Conservation (phyloP, 2,888 invertebrate genomes). For the Oeneis ivallda region DNA sequence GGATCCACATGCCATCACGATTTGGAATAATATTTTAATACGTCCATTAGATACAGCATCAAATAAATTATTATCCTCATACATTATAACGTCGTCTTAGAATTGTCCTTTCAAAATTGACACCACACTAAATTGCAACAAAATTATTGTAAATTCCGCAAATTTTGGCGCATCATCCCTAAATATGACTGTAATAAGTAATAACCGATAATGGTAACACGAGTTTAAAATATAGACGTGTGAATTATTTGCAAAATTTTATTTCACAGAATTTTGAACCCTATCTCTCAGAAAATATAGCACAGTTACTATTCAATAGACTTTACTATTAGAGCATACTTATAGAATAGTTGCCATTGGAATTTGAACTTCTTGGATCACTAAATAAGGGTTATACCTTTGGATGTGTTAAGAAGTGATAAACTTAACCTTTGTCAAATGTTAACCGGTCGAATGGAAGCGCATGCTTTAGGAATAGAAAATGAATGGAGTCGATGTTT, state of each 20-base stretch:
- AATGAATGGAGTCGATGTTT: constrained; percentile 43
- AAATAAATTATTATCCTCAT: not conserved
- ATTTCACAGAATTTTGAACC: constrained; percentile 11
- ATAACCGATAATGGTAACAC: constrained; percentile 26
- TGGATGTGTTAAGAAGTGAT: constrained; percentile 39
- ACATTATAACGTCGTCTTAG: not conserved
- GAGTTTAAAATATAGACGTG: constrained; percentile 15
- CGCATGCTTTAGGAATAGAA: constrained; percentile 47
- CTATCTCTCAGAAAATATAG: not conserved
- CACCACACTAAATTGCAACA: constrained; percentile 20
- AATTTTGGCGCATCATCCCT: constrained; percentile 22
- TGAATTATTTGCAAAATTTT: constrained; percentile 10
- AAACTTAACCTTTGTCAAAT: constrained; percentile 68
- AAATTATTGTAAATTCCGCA: constrained; percentile 12
- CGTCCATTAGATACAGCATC: not conserved
- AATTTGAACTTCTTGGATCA: constrained; percentile 19
- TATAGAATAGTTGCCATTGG: not conserved
- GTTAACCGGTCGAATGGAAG: constrained; percentile 58
- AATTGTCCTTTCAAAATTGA: constrained; percentile 22
- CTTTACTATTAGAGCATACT: constrained; percentile 12
- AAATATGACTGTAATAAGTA: constrained; percentile 32
- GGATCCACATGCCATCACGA: constrained; percentile 11
- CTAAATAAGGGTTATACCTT: constrained; percentile 20
- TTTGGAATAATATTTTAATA: constrained; percentile 4
- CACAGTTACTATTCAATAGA: constrained; percentile 10